phyloP scores from a whole-genome alignment of 2,113 vertebrate genomes.

The Hylia prasina region DNA sequence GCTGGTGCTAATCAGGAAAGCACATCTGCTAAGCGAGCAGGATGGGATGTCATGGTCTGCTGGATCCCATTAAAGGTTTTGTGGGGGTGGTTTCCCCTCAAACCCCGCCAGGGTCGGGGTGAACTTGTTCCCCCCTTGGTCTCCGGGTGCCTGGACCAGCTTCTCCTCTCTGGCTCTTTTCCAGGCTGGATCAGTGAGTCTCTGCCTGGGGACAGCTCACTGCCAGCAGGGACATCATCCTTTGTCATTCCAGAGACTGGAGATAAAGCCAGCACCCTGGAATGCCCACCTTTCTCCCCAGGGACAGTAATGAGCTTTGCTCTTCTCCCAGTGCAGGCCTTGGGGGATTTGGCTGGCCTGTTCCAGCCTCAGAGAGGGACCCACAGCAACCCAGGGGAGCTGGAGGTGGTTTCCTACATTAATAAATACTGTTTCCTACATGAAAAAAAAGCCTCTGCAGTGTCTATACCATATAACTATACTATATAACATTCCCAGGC shows the following conservation, averaged over 20 bases:
- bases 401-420: neutral
- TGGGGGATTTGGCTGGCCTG: conserved; percentile 61
- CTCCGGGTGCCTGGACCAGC: neutral
- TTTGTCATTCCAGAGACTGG: neutral
- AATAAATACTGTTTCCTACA: neutral
- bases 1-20: neutral
- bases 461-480: too few species aligned
- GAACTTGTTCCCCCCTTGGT: neutral
- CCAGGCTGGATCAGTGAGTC: neutral
- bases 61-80: neutral
- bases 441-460: neutral
- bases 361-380: conserved; percentile 79
- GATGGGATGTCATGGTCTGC: neutral
- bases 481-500: neutral
- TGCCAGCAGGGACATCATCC: neutral
- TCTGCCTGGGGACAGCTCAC: neutral
- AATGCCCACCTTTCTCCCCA: accelerated
- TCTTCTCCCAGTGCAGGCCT: neutral
- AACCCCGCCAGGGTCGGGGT: accelerated
- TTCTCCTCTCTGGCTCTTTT: neutral
- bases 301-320: neutral
- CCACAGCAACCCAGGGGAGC: conserved; percentile 40
- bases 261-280: neutral
- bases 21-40: neutral
- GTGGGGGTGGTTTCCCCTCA: neutral